These are phyloP conservation scores for Camponotus pennsylvanicus DNA, from an alignment of 1,140 invertebrate genomes.

Conservation along the genomic window DNA sequence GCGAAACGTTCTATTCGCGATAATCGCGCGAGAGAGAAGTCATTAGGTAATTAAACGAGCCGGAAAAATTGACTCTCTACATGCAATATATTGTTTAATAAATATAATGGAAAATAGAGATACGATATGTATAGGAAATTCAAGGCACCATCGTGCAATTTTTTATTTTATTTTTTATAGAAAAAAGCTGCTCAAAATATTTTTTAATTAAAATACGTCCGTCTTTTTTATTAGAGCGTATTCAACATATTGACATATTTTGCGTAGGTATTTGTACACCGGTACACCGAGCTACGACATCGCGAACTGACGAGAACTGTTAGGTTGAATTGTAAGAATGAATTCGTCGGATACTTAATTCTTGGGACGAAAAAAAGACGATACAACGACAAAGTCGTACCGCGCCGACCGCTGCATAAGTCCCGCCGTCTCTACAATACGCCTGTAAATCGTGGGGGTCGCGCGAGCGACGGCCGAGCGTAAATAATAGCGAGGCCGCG, in stretches of 20 bases:
- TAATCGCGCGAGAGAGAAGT: neutral
- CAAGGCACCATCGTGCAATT: neutral
- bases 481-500: conserved; percentile 78
- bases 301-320: neutral
- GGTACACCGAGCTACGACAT: neutral
- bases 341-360: conserved; percentile 48
- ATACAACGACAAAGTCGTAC: conserved; percentile 43
- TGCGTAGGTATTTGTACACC: conserved; percentile 3
- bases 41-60: neutral
- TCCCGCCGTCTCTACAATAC: conserved; percentile 72
- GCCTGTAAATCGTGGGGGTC: conserved; percentile 74
- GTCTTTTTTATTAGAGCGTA: neutral
- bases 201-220: neutral
- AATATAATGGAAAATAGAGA: neutral
- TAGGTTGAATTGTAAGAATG: conserved; percentile 2
- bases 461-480: conserved; percentile 66
- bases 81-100: neutral
- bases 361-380: neutral
- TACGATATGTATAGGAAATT: neutral
- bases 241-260: neutral
- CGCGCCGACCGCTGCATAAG: conserved; percentile 46
- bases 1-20: neutral
- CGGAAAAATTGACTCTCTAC: neutral
- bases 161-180: neutral
- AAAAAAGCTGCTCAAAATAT: neutral